These are phyloP conservation scores for Rhinoraja longicauda DNA, from an alignment of 2,797 vertebrate genomes.

Conservation along the genomic window DNA sequence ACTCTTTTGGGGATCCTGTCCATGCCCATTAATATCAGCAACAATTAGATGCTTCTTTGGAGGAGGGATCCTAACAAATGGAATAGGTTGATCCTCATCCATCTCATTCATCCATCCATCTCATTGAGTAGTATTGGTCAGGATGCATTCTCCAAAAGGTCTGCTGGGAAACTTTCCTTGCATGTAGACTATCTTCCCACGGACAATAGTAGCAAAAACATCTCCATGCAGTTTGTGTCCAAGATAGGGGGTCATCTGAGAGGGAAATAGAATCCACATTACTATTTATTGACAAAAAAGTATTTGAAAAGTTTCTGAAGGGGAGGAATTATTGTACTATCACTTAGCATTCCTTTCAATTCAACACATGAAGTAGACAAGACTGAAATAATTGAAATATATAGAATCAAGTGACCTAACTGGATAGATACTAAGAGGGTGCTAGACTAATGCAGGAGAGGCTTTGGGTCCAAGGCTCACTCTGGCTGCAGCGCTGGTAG, in stretches of 20 bases:
- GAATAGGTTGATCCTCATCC: not conserved
- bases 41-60: not conserved
- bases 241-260: conserved; percentile 69
- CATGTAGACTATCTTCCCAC: conserved; percentile 64
- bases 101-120: no score
- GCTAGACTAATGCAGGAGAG: no score
- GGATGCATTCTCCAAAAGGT: conserved; percentile 62
- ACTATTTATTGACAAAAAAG: not conserved
- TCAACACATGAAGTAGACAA: not conserved
- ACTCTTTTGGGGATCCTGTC: not conserved
- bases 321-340: not conserved
- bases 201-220: conserved; percentile 61
- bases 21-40: not conserved
- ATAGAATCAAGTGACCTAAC: not conserved
- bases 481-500: no score
- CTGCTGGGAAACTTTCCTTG: conserved; percentile 60
- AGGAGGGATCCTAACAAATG: not conserved
- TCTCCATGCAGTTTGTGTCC: conserved; percentile 58
- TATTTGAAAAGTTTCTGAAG: not conserved
- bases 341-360: not conserved
- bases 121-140: conserved; percentile 45
- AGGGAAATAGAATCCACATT: conserved; percentile 26
- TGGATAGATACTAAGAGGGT: not conserved
- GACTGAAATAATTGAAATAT: not conserved
- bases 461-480: no score